phyloP scores from a whole-genome alignment of 2,113 vertebrate genomes.

The Zosterops borbonicus region DNA sequence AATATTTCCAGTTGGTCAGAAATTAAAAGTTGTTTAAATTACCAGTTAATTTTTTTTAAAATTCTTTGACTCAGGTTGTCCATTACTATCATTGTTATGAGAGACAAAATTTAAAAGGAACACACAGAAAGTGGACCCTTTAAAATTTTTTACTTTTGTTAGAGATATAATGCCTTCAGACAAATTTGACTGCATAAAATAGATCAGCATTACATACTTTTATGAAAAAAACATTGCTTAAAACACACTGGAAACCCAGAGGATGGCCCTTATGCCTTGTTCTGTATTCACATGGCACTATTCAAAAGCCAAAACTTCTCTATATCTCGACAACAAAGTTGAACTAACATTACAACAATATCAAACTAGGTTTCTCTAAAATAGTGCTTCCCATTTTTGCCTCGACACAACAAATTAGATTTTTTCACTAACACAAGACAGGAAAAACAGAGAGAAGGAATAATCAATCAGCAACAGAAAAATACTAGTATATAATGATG shows the following conservation, averaged over 20 bases:
- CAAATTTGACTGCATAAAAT: background rate
- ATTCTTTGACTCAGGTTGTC: background rate
- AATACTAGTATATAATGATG: background rate
- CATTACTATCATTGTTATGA: background rate
- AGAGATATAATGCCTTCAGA: background rate
- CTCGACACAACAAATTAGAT: background rate
- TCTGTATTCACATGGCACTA: background rate
- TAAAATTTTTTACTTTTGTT: background rate
- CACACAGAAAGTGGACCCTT: background rate
- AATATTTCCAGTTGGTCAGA: background rate
- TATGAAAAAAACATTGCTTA: background rate
- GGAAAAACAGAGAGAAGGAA: background rate
- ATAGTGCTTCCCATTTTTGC: slow-evolving; percentile 18
- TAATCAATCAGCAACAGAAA: background rate
- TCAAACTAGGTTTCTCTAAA: background rate
- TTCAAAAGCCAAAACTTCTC: slow-evolving; percentile 10
- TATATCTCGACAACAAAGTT: background rate
- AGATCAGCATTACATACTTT: background rate
- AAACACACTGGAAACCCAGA: background rate
- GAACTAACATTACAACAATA: background rate
- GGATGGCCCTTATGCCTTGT: background rate
- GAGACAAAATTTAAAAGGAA: background rate
- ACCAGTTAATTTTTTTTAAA: background rate
- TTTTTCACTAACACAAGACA: background rate
- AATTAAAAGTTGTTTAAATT: background rate